Conservation (phyloP, 1,140 invertebrate genomes). For the Dreissena rostriformis region DNA sequence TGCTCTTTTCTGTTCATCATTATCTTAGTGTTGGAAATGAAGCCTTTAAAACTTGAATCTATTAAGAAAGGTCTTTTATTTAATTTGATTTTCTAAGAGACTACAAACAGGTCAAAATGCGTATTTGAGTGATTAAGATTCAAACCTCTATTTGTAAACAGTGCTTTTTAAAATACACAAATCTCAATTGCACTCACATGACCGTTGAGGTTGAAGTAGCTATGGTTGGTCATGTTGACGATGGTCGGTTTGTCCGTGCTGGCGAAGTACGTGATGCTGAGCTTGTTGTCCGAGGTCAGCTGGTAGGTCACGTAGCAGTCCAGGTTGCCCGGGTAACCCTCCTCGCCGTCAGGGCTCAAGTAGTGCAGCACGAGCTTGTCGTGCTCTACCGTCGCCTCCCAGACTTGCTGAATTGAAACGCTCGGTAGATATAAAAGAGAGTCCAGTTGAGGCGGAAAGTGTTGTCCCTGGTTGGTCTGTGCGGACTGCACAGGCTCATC, state of each 20-base stretch:
- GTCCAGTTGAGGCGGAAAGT: too few relatives aligned
- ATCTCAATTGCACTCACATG: constrained; percentile 83
- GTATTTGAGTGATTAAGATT: background rate
- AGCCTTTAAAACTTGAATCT: background rate
- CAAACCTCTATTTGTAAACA: background rate
- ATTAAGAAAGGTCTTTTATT: background rate
- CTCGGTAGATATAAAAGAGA: too few relatives aligned
- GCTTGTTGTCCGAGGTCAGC: constrained; percentile 87
- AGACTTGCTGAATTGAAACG: constrained; percentile 64
- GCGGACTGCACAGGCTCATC: too few relatives aligned
- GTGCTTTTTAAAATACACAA: background rate
- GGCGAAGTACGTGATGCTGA: constrained; percentile 89
- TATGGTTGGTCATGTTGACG: constrained; percentile 95
- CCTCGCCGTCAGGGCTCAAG: constrained; percentile 90
- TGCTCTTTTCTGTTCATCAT: too few relatives aligned
- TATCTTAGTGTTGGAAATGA: background rate
- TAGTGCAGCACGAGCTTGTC: constrained; percentile 80
- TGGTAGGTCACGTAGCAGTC: constrained; percentile 86
- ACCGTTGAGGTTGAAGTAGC: constrained; percentile 96
- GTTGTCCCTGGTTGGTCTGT: too few relatives aligned
- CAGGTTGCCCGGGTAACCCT: constrained; percentile 91
- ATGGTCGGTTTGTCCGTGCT: constrained; percentile 89
- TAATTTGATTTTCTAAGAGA: background rate
- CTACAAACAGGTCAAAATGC: background rate
- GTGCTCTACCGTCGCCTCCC: constrained; percentile 79